Evolutionary conservation across 2,888 invertebrate genomes (phyloP).

Genomic region (Caenorhabditis sinica): DNA sequence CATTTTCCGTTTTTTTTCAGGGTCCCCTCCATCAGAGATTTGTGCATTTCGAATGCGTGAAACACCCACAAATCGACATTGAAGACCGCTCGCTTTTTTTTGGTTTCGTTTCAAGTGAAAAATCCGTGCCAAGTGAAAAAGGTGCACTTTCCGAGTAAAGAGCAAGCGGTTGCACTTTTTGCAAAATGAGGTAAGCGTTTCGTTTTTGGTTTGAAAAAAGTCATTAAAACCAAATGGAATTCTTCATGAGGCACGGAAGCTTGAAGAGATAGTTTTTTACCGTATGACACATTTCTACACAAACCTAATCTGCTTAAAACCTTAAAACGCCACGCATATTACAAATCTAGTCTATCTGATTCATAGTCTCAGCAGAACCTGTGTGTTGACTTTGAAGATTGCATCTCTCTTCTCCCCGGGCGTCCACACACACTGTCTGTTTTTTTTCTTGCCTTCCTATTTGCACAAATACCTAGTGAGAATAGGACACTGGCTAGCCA

Average conservation of each 20-base stretch:
- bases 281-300: neutral
- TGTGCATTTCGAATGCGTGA: slow-evolving; percentile 61
- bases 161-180: slow-evolving; percentile 37
- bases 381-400: slow-evolving; percentile 45
- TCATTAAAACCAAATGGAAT: neutral
- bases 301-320: neutral
- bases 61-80: slow-evolving; percentile 10
- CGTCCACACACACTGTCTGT: neutral
- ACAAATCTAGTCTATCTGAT: slow-evolving; percentile 9
- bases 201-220: neutral
- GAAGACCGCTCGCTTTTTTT: neutral
- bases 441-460: slow-evolving; percentile 15
- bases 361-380: slow-evolving; percentile 21
- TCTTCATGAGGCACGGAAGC: neutral
- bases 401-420: too few species aligned
- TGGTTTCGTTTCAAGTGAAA: neutral
- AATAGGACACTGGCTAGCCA: neutral
- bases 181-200: slow-evolving; percentile 33
- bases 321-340: neutral
- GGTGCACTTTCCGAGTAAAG: slow-evolving; percentile 28
- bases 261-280: neutral
- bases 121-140: neutral
- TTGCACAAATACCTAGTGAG: slow-evolving; percentile 54
- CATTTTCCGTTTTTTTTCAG: slow-evolving; percentile 13
- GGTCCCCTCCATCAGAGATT: neutral